Base-by-base conservation (phyloP, 2,113 vertebrate genomes). In the Sisor rabdophorus region DNA sequence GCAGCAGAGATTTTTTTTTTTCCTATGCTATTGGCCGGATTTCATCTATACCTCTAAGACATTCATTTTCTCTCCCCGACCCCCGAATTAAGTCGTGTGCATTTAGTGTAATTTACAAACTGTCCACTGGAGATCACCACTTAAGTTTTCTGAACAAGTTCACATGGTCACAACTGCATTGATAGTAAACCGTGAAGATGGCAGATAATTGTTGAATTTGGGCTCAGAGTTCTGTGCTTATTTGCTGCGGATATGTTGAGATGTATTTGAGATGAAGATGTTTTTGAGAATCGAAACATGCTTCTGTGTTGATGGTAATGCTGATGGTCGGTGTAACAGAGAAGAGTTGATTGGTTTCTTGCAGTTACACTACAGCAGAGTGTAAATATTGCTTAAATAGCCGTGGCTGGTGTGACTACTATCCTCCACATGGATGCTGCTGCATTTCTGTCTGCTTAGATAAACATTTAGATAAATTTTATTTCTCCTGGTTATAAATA, bases 271-370 rank as follows among this genome's bases (percentile, higher is more conserved):
- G n/a, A 55, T 60, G 54, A 32, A 67, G n/a, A 75, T 15, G 32
- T 7, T n/a, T n/a, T n/a, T n/a, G n/a, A n/a, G n/a, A n/a, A 36
- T 36, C 7, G 16, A 36, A 54, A 26, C 12, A 13, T 65, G 48
- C 60, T 53, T 44, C 52, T 26, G 48, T 48, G 11, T 54, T 65
- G 32, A 64, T 72, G 59, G 15, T 53, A 65, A 55, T 40, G 74
- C 22, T 76, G 40, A 44, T 67, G 17, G 54, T 22, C 32, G 56
- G 24, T 67, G 15, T 28, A 28, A 47, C 56, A 55, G 32, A 36
- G 1, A 10, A 10, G 40, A 44, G 8, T 44, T 4, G 9, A 44
- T 10, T 44, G 40, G 10, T 44, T 69, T 52, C 47, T 52, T 69
- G 47, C 11, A 28, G 22, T 28, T 67, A 67, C 10, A 40, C 30